Base-by-base conservation (phyloP, 2,888 invertebrate species). In the Lycaena phlaeas region DNA sequence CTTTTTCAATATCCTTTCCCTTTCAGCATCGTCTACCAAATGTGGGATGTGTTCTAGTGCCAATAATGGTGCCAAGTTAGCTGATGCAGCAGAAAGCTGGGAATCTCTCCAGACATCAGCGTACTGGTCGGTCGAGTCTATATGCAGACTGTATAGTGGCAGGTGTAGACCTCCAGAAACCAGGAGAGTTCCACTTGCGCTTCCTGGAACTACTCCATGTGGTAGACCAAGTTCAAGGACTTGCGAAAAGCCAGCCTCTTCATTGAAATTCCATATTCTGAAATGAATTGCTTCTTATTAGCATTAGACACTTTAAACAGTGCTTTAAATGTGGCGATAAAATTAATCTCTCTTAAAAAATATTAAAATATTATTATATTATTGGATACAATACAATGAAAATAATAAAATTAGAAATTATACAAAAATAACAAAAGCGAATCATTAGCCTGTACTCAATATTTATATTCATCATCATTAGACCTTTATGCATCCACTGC, bases 211-310 rank as follows among this genome's bases (percentile, higher is more conserved):
- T 0, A 89, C 87, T 2, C 88, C 88, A 39, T 86, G 86, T 1
- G 89, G 89, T 1, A 89, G 78, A 46, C 88, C 88, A 1, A 90
- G 74, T 55, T 89, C 89, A 0, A 90, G 66, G 0, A 90, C 89
- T 79, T 90, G 89, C 0, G 89, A 89, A 59, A 89, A 90, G 0
- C 90, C 90, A 0, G 89, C 88, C 64, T 90, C 89, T 59, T 90
- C 89, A 56, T 90, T 90, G 71, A 89, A 89, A 59, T 89, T 89
- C 89, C 89, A 90, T 44, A 90, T 87, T 57, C 90, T 89, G 69
- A 30, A 77, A 70, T 6, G n/a, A n/a, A n/a, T n/a, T n/a, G n/a
- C n/a, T n/a, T n/a, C n/a, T n/a, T n/a, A n/a, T n/a, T n/a, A n/a
- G n/a, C n/a, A n/a, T n/a, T n/a, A n/a, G n/a, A n/a, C n/a, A n/a